Evolutionary conservation across 2,113 vertebrate species (phyloP), one percentile per base, ranked within the genome.

Genomic region (Semnornis frantzii): DNA sequence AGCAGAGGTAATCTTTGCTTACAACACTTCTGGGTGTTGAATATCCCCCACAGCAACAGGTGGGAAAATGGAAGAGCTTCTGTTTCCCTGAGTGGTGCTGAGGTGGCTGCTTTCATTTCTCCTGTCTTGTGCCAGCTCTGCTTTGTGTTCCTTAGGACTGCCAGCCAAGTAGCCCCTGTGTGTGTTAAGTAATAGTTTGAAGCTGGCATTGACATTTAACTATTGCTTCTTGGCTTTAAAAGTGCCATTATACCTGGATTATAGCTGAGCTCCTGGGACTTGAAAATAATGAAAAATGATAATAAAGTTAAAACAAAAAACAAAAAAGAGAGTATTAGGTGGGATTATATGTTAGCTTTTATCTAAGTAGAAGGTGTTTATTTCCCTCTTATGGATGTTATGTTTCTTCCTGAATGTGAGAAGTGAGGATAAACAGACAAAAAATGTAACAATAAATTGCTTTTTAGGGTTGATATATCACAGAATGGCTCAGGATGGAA

Each of bases 131-230:
- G 28, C 82, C 89, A 60, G 48, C 78, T 30, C 30, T 33, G 15
- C n/a, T 10, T 6, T 57, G 60, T 86, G 34, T 87, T 87, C 5
- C 3, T 70, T 80, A 71, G 82, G 71, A 55, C 65, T 79, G 64
- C 44, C 79, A 77, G 57, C 84, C 77, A 80, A 42, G 60, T 31
- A 54, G 44, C 16, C 88, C 91, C 64, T 75, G 28, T 63, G 66
- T 62, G 78, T 64, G 39, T 85, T 96, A 89, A 90, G 88, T 94
- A 90, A 93, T 91, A 92, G 83, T 86, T 93, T 68, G 94, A 92
- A 92, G 62, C 69, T 68, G 72, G 33, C 76, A 37, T 74, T 88
- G 89, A 92, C 87, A 95, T 96, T 94, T 95, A 94, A 70, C 79
- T 95, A 87, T 57, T 39, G 24, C 60, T 88, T 68, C 80, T 84